phyloP scores from a whole-genome alignment of 37 sponge, comb jelly and placozoan genomes.

The Beroe forskalii region DNA sequence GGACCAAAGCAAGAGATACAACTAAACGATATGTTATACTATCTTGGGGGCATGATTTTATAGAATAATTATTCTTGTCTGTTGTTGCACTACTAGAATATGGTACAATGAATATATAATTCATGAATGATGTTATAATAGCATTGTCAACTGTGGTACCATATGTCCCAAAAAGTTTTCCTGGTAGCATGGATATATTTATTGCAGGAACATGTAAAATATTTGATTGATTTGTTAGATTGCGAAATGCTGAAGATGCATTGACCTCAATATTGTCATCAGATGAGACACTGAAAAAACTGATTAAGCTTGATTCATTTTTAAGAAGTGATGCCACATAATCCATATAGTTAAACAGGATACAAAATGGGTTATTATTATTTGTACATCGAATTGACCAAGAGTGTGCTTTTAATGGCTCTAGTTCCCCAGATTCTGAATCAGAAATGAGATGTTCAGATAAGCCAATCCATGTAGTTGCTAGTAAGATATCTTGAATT shows the following conservation, averaged over 20 bases:
- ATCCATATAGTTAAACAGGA: neutral
- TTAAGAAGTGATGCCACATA: neutral
- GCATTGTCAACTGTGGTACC: neutral
- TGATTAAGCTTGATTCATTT: neutral
- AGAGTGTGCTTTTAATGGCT: neutral
- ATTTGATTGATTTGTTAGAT: neutral
- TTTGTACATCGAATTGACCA: neutral
- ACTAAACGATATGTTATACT: neutral
- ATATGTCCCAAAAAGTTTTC: conserved; percentile 18
- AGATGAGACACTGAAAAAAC: neutral
- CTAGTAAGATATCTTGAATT: conserved; percentile 42
- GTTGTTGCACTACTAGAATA: neutral
- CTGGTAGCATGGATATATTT: neutral
- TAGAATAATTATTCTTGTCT: neutral
- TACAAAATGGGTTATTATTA: neutral
- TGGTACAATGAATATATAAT: neutral
- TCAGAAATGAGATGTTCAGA: conserved; percentile 49
- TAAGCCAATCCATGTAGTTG: conserved; percentile 17
- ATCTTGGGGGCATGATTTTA: conserved; percentile 17
- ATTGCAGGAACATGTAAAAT: neutral
- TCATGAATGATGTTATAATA: neutral
- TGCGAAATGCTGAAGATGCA: neutral
- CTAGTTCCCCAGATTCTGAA: conserved; percentile 47
- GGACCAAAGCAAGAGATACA: conserved; percentile 19
- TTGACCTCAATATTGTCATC: neutral